Conservation (phyloP, 1,140 invertebrate species). For the Delia radicum region DNA sequence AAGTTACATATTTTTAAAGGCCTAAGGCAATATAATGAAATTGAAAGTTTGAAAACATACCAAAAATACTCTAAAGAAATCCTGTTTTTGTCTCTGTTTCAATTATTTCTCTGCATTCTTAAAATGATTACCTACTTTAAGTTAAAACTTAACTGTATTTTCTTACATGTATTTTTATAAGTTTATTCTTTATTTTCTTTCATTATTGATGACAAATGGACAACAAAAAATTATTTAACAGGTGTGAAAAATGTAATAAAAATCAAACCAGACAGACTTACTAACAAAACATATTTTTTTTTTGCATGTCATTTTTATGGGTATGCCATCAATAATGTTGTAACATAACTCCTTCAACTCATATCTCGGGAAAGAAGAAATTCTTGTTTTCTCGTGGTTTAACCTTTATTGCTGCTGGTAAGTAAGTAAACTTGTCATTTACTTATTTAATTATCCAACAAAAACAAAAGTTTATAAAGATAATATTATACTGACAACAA, state of each 20-base stretch:
- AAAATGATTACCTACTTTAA: not conserved
- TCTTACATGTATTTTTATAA: not conserved
- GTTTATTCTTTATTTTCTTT: not conserved
- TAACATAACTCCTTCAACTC: not conserved
- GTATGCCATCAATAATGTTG: not conserved
- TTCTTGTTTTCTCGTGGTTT: constrained; percentile 19
- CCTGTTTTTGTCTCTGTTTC: constrained; percentile 15
- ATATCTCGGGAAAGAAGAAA: not conserved
- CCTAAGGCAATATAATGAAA: constrained; percentile 17
- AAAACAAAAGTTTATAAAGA: not conserved
- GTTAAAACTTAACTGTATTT: not conserved
- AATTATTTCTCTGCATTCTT: not conserved
- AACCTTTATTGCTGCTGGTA: not conserved
- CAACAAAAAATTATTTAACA: constrained; percentile 5
- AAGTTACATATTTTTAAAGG: constrained; percentile 1
- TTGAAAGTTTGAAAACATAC: constrained; percentile 16
- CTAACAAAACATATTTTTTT: not conserved
- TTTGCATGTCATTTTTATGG: not conserved
- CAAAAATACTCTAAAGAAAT: not conserved
- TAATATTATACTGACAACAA: not conserved
- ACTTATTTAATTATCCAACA: constrained; percentile 19
- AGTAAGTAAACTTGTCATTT: constrained; percentile 20
- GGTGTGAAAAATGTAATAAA: constrained; percentile 14
- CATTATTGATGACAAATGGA: not conserved
- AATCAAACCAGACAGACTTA: not conserved